Percentiles rank a stretch among this genome's conserved stretches.
phyloP scores from a whole-genome alignment of 2,113 vertebrate genomes.

The Chionis minor region DNA sequence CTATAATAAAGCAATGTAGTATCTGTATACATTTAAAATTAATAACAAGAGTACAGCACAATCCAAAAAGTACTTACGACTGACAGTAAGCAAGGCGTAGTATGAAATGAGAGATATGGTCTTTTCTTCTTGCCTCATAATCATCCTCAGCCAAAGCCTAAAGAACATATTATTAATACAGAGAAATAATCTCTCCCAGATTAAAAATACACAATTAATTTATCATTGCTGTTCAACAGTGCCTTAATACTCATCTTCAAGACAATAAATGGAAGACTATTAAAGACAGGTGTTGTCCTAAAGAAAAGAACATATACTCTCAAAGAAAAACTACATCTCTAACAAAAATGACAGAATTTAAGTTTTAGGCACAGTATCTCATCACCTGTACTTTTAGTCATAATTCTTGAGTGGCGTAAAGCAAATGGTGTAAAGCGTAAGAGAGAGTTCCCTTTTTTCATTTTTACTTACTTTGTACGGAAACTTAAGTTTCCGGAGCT shows the following conservation, averaged over 20 bases:
- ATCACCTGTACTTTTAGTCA: neutral
- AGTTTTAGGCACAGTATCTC: neutral
- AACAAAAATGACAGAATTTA: neutral
- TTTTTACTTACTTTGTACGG: slow-evolving; percentile 77
- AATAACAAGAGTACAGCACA: neutral
- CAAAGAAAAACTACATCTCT: neutral
- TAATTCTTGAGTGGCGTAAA: neutral
- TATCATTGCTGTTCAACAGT: neutral
- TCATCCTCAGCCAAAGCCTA: slow-evolving; percentile 80
- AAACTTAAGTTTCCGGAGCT: slow-evolving; percentile 83
- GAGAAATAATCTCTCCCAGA: neutral
- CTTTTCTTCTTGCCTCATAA: slow-evolving; percentile 87
- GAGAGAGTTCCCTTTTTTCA: neutral
- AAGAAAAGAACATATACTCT: neutral
- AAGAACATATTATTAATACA: neutral
- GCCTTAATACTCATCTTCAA: neutral
- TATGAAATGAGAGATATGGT: slow-evolving; percentile 98
- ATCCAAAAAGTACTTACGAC: slow-evolving; percentile 82
- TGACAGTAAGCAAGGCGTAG: slow-evolving; percentile 96
- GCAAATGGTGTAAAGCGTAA: neutral
- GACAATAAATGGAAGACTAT: neutral
- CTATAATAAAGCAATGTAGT: neutral
- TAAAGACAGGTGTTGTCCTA: neutral
- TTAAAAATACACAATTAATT: neutral
- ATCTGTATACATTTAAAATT: neutral